Evolutionary conservation across 2,888 invertebrate genomes (phyloP), one percentile per base, ranked within the genome.

Genomic region (Heliconius erato): DNA sequence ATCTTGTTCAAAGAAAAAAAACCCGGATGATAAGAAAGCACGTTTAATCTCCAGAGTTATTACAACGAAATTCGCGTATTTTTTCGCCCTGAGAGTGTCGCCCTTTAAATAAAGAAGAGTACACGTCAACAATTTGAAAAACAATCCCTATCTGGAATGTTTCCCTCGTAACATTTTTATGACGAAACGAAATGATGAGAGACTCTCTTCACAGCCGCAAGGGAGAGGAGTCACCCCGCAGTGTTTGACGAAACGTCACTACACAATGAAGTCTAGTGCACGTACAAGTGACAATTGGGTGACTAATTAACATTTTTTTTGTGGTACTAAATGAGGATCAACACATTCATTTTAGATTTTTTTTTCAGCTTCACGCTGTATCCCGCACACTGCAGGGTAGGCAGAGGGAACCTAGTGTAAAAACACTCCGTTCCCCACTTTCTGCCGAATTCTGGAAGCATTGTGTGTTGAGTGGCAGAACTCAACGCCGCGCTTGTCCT

Each of bases 131-230:
- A 82, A 76, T 83, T 83, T 82, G 78, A 80, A 74, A 81, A 83
- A 85, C 85, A 85, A 85, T 85, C 78, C 85, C 82, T 68, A 79
- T 82, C 84, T 83, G 54, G 80, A 76, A 82, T 79, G 84, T 82
- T 82, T 83, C 78, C 79, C 82, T 81, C 84, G 81, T 83, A 83
- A 85, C 84, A 84, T 85, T 85, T 85, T 85, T 84, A 84, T 85
- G 82, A 84, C 81, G 74, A 82, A 84, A 81, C 84, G 82, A 82
- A 83, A 85, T 84, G 84, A 83, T 80, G 85, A 84, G 82, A 84
- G 84, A 81, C 85, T 79, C 84, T 80, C 83, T 84, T 83, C 79
- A 81, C 59, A 76, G 79, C 84, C 84, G 78, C 81, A 79, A 82
- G 85, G 85, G 84, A 80, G 79, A 67, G 26, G 81, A 83, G 81